phyloP scores from a whole-genome alignment of 2,113 vertebrate genomes.

The Chloebia gouldiae region DNA sequence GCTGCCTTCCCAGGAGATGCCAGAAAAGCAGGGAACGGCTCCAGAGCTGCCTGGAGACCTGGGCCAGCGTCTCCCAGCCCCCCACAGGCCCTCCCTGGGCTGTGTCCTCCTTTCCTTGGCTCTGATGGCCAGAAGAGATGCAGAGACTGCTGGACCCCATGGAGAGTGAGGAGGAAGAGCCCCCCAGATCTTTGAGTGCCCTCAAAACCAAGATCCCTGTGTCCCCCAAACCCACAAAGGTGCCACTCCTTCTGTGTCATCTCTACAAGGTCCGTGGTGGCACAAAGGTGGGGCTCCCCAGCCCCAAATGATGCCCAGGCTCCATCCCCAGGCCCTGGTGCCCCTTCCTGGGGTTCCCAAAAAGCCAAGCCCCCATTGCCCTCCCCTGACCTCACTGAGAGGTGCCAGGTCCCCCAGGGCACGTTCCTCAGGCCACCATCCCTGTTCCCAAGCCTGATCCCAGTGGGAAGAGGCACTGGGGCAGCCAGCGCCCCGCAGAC shows the following conservation, averaged over 20 bases:
- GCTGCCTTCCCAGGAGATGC: not conserved
- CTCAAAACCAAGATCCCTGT: not conserved
- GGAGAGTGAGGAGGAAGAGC: fast-evolving
- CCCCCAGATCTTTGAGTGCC: not conserved
- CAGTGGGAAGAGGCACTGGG: not conserved
- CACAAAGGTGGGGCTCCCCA: fast-evolving
- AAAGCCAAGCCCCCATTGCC: not conserved
- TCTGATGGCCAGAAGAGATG: not conserved
- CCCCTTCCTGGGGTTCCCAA: not conserved
- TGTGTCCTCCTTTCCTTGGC: not conserved
- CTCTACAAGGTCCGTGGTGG: fast-evolving
- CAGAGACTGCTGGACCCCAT: fast-evolving
- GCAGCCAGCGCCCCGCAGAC: not conserved
- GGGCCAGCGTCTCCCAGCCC: not conserved
- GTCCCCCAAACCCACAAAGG: not conserved
- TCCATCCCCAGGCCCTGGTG: fast-evolving
- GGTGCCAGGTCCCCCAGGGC: not conserved
- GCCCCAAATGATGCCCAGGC: not conserved
- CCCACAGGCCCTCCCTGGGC: not conserved
- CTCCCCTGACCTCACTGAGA: not conserved
- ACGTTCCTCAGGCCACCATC: not conserved
- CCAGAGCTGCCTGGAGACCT: not conserved
- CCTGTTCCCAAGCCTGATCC: not conserved
- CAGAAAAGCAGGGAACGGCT: not conserved
- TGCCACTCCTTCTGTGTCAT: not conserved